Conservation (phyloP, 2,888 invertebrate species). For the Chloroclysta siterata region DNA sequence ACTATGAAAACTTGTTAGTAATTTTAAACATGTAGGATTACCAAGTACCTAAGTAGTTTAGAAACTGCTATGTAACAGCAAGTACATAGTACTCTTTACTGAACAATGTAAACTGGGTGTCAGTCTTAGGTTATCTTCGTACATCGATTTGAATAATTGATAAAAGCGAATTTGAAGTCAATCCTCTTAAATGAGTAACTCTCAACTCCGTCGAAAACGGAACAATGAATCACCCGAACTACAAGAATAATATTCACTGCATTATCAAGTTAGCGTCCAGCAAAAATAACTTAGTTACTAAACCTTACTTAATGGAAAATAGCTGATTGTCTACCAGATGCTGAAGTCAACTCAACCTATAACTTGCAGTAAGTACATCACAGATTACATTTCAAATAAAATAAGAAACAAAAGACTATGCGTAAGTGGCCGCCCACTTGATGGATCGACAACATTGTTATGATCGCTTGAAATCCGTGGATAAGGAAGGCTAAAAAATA, state of each 20-base stretch:
- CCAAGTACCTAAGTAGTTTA: no score
- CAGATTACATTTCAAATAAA: no score
- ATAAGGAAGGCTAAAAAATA: no score
- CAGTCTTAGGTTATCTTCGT: slow-evolving; percentile 11
- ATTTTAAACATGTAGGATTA: no score
- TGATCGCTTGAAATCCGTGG: no score
- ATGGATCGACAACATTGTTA: no score
- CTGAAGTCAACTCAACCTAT: neutral
- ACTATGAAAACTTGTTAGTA: no score
- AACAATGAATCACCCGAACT: slow-evolving; percentile 46
- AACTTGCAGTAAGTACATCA: no score
- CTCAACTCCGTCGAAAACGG: slow-evolving; percentile 39
- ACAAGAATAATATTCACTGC: slow-evolving; percentile 41
- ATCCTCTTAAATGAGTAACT: slow-evolving; percentile 35
- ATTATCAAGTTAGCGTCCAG: slow-evolving; percentile 42
- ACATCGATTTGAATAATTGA: slow-evolving; percentile 36
- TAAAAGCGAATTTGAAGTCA: slow-evolving; percentile 29
- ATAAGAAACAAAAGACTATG: no score
- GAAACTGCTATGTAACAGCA: no score
- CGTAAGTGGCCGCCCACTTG: no score
- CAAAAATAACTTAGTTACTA: neutral
- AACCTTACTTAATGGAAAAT: no score
- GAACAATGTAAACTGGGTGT: neutral
- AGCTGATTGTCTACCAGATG: neutral
- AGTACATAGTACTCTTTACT: neutral